phyloP scores from a whole-genome alignment of 2,797 vertebrate species.

The Catamblyrhynchus diadema region DNA sequence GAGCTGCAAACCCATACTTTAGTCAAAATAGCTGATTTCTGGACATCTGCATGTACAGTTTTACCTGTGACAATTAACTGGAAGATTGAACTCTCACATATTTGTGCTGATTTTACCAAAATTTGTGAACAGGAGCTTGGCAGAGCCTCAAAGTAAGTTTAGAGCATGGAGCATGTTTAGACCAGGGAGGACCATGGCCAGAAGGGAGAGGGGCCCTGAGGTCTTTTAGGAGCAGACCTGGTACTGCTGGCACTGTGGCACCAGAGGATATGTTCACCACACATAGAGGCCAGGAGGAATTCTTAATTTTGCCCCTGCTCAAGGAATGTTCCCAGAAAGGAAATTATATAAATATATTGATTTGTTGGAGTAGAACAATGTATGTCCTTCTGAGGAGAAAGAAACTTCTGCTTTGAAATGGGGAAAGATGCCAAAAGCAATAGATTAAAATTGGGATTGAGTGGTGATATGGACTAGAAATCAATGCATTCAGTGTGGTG shows the following conservation, averaged over 20 bases:
- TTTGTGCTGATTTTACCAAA: background rate
- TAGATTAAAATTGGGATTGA: background rate
- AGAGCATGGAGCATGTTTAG: background rate
- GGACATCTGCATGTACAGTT: background rate
- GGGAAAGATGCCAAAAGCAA: background rate
- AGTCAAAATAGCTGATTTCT: background rate
- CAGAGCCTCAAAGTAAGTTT: background rate
- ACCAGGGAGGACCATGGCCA: background rate
- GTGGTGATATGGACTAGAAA: background rate
- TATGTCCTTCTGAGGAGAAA: background rate
- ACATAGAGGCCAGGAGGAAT: background rate
- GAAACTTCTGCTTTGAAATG: background rate
- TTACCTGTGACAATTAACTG: background rate
- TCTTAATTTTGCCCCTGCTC: background rate
- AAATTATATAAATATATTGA: background rate
- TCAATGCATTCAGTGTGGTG: background rate
- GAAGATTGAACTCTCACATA: background rate
- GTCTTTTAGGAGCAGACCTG: background rate
- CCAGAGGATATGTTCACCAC: background rate
- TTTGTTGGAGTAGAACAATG: background rate
- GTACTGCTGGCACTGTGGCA: background rate
- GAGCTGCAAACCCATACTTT: background rate
- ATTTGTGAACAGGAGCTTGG: rapidly evolving
- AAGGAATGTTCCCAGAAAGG: background rate
- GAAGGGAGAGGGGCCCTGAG: background rate